Evolutionary conservation across 2,113 vertebrate genomes (phyloP).

Genomic region (Narcine bancroftii): DNA sequence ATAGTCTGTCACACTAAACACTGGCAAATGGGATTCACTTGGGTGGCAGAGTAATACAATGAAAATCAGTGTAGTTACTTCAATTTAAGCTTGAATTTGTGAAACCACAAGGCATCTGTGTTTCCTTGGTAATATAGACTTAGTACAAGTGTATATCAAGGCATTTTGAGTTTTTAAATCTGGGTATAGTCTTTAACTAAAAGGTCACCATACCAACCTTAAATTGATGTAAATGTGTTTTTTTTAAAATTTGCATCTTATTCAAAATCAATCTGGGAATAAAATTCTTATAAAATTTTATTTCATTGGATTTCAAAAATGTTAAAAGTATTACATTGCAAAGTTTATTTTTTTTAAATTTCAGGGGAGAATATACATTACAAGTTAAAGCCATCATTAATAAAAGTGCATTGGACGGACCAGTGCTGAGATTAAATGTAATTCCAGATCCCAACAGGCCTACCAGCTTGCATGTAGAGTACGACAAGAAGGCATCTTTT

Average conservation of each 20-base stretch:
- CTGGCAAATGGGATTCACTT: too few species aligned
- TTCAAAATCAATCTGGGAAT: background rate
- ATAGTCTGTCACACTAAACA: too few species aligned
- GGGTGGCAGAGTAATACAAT: too few species aligned
- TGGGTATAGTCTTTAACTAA: background rate
- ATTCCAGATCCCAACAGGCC: conserved; percentile 77
- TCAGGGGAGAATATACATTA: conserved; percentile 72
- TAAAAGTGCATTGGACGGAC: conserved; percentile 58
- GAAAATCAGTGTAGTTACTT: background rate
- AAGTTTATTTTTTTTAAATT: conserved; percentile 43
- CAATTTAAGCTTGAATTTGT: background rate
- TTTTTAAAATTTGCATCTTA: background rate
- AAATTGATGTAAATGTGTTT: background rate
- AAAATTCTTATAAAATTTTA: background rate
- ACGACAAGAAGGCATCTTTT: conserved; percentile 56
- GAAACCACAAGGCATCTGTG: background rate
- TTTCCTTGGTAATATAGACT: background rate
- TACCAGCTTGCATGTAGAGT: conserved; percentile 61
- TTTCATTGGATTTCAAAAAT: background rate
- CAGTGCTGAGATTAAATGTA: conserved; percentile 65
- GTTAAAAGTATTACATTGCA: background rate
- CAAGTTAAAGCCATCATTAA: conserved; percentile 59
- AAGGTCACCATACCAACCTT: background rate
- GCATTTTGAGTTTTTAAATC: background rate
- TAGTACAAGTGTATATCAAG: background rate